Evolutionary conservation across 2,113 vertebrate species (phyloP).

Genomic region (Anarrhichthys ocellatus): DNA sequence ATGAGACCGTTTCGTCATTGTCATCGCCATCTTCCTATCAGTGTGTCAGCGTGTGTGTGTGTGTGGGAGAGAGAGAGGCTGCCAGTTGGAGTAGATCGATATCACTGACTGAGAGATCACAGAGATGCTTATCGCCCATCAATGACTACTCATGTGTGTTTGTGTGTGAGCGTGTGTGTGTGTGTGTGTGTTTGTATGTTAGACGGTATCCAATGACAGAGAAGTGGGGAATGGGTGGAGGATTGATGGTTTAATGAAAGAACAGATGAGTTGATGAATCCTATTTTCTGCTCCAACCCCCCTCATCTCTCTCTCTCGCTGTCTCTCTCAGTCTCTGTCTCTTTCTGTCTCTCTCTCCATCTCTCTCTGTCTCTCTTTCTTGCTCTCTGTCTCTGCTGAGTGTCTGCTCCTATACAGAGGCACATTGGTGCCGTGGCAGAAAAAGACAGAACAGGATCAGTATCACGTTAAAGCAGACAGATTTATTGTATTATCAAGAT

Average conservation of each 20-base stretch:
- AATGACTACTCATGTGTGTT: conserved; percentile 43
- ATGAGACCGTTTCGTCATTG: conserved; percentile 61
- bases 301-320: not conserved
- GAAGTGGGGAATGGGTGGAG: conserved; percentile 40
- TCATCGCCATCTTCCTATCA: conserved; percentile 50
- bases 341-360: not conserved
- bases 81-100: conserved; percentile 69
- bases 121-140: conserved; percentile 73
- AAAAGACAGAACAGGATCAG: not conserved
- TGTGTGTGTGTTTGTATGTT: conserved; percentile 15
- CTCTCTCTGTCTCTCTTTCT: not conserved
- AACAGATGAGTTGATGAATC: conserved; percentile 62
- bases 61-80: conserved; percentile 31
- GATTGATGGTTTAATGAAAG: conserved; percentile 63
- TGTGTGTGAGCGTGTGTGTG: conserved; percentile 1
- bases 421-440: too few species aligned
- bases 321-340: not conserved
- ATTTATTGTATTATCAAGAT: not conserved
- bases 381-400: conserved; percentile 19
- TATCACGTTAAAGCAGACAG: not conserved
- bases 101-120: conserved; percentile 76
- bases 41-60: conserved; percentile 19
- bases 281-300: conserved; percentile 50
- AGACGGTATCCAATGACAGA: conserved; percentile 40
- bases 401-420: conserved; percentile 29